Evolutionary conservation across 2,797 vertebrate species (phyloP).

Genomic region (Rhinophrynus dorsalis): DNA sequence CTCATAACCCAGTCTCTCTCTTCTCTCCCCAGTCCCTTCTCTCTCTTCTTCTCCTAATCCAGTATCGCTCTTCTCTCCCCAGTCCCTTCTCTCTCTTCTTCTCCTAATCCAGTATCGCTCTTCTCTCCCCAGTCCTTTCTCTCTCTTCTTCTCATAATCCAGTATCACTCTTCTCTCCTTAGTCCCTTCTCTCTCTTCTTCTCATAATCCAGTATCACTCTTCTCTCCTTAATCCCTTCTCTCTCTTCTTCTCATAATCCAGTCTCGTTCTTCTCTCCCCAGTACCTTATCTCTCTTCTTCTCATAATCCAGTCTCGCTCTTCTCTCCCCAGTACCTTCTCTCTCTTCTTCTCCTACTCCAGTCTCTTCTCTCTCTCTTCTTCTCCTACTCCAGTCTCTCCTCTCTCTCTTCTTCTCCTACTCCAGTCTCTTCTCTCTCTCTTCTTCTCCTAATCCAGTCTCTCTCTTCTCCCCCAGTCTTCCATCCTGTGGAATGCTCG

Average conservation of each 20-base stretch:
- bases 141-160: no score
- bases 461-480: constrained; percentile 73
- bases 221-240: not conserved
- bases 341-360: no score
- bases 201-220: not conserved
- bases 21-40: no score
- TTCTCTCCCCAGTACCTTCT: no score
- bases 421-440: no score
- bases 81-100: not conserved
- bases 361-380: not conserved
- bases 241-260: no score
- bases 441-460: no score
- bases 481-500: constrained; percentile 97
- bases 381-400: no score
- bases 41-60: no score
- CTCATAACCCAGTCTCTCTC: no score
- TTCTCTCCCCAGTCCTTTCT: not conserved
- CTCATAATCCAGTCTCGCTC: not conserved
- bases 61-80: not conserved
- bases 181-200: not conserved
- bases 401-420: not conserved
- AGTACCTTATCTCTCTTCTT: not conserved
- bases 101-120: not conserved
- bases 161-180: not conserved
- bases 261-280: not conserved